Conservation (phyloP, 2,113 vertebrate genomes). For the Crocuta crocuta region DNA sequence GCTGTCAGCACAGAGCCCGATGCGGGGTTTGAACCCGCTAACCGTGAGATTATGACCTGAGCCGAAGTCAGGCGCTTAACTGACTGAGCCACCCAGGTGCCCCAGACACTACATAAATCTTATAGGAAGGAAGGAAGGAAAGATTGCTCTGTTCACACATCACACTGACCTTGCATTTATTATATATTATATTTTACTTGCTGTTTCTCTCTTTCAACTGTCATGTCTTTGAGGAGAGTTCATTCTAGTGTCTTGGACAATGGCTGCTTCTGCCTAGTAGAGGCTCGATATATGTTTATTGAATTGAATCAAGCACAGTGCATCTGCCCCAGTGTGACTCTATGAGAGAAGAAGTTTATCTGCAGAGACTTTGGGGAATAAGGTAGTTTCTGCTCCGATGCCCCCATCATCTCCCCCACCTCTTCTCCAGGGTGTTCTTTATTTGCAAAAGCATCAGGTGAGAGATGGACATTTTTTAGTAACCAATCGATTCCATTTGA, state of each 20-base stretch:
- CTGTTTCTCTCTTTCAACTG: neutral
- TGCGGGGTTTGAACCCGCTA: too few species aligned
- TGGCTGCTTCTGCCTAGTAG: neutral
- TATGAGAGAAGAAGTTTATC: neutral
- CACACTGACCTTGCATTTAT: neutral
- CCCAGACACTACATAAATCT: neutral
- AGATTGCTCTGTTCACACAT: neutral
- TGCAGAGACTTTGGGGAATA: neutral
- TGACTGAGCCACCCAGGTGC: too few species aligned
- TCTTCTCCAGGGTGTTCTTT: neutral
- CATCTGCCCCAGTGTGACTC: neutral
- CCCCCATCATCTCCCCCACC: neutral
- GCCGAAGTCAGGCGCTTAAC: too few species aligned
- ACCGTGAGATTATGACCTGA: too few species aligned
- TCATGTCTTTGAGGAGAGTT: neutral
- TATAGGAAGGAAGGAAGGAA: neutral
- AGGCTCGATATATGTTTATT: neutral
- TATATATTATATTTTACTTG: neutral
- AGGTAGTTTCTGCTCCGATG: neutral
- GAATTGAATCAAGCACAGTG: neutral
- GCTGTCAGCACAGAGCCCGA: too few species aligned
- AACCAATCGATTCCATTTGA: neutral
- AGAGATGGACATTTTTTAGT: neutral
- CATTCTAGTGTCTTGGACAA: neutral
- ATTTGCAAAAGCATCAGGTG: neutral